Evolutionary conservation across 2,888 invertebrate genomes (phyloP), one percentile per base, ranked within the genome.

Genomic region (Liodrosophila aerea): DNA sequence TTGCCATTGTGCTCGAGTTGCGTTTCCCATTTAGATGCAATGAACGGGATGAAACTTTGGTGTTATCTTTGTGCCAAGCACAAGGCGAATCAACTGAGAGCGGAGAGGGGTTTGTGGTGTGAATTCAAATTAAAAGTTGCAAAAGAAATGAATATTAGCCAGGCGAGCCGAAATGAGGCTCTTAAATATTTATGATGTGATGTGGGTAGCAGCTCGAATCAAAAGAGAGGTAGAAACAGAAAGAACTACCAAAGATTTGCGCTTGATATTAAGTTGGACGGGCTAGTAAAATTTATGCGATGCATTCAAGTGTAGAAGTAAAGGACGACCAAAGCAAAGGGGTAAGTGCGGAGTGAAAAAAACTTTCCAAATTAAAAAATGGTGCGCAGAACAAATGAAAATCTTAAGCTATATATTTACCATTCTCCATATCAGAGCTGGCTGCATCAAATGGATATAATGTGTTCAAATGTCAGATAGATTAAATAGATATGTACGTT

Each of bases 401-500:
- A 15, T 49, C 50, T 44, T 61, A n/a, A 22, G 59, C 60, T 12
- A 36, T 44, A 76, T 84, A 85, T 80, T 85, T 89, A 89, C 89
- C 89, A 51, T 89, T 89, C 41, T 89, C 88, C 45, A 87, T 88
- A 51, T 89, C 90, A 49, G 89, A 88, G 73, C 89, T 88, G 80
- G 85, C 89, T 89, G 67, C 56, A 54, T 40, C 15, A 53, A 18
- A 29, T 1, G 29, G 54, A 44, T 33, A 30, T 18, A 47, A 49
- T 56, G 58, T 58, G 34, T 70, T 30, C 34, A 18, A 18, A 13
- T 43, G 34, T 56, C 37, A 30, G n/a, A 18, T 22, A 5, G 37
- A 45, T n/a, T 22, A 3, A 15, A 9, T 1, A 11, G n/a, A 22
- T 22, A 31, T 11, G 11, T 22, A 31, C n/a, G 11, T 8, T 34